Conservation (phyloP, 2,113 vertebrate genomes). For the Daphoenositta chrysoptera region DNA sequence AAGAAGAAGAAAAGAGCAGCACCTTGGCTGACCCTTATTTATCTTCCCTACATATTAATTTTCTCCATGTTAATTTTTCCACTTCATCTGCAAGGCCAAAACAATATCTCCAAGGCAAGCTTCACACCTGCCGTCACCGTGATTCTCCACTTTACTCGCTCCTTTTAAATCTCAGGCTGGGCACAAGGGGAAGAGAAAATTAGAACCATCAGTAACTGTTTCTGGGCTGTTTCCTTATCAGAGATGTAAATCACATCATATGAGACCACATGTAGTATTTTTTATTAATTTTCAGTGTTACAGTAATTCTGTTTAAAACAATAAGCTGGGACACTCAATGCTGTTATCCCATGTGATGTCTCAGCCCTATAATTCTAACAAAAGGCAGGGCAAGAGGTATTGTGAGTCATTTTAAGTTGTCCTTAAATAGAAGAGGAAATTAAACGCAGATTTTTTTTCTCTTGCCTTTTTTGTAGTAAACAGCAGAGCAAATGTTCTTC, state of each 20-base stretch:
- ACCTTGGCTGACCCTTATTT: neutral
- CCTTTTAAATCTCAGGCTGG: neutral
- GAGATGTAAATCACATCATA: neutral
- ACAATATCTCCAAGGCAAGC: neutral
- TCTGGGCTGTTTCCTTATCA: neutral
- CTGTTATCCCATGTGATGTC: neutral
- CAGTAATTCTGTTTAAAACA: neutral
- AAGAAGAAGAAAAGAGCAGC: neutral
- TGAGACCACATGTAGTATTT: neutral
- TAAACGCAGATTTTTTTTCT: neutral
- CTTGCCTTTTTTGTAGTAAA: slow-evolving; percentile 6
- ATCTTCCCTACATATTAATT: neutral
- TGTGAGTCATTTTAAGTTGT: neutral
- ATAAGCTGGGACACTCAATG: neutral
- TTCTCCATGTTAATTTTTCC: neutral
- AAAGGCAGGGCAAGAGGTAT: neutral
- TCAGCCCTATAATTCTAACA: neutral
- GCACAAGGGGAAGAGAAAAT: neutral
- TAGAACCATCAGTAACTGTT: neutral
- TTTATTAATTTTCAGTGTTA: neutral
- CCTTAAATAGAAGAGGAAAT: neutral
- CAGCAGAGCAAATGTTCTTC: neutral
- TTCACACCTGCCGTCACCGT: neutral
- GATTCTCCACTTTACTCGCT: neutral
- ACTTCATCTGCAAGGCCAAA: neutral